Evolutionary conservation across 2,797 vertebrate species (phyloP), one percentile per base, ranked within the genome.

Genomic region (Glyptemys insculpta): DNA sequence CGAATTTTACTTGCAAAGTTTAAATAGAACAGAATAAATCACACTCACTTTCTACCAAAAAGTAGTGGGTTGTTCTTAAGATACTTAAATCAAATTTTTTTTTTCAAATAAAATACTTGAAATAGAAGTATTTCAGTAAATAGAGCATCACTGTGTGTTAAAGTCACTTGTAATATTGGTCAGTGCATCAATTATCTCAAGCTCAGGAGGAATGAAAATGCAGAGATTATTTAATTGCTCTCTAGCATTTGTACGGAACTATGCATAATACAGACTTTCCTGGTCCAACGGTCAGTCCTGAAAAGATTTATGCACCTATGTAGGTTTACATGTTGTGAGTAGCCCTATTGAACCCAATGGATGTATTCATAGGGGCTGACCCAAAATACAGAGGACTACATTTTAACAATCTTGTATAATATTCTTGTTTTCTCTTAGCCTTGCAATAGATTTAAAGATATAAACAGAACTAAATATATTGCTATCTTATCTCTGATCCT

Each of bases 1-100:
- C 87, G 94, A 92, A 93, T 92, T 96, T 93, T 81, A 79, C 81
- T 93, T 93, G 23, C 49, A 44, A 82, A 92, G 62, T 82, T 81
- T 59, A 50, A 86, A 95, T 47, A 76, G 25, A 76, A 76, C 41
- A 27, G 41, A 76, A 76, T 78, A 95, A 95, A 94, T 12, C 53
- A 80, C 12, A 15, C 41, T 23, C 12, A 31, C 12, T 92, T 8
- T 2, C 53, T 78, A 12, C 81, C 85, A 56, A 89, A 94, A 92
- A 2, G 1, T 56, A 94, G 50, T 87, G 87, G 90, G 80, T 81
- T 86, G 12, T 54, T 72, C 59, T 89, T 41, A n/a, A 94, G 44
- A 10, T 90, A 27, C 12, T 94, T 85, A 78, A 94, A 81, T 56
- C 56, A 41, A 29, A 6, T 82, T 6, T n/a, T 94, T 50, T 50